Conservation (phyloP, 2,113 vertebrate genomes). For the Aramus guarauna region DNA sequence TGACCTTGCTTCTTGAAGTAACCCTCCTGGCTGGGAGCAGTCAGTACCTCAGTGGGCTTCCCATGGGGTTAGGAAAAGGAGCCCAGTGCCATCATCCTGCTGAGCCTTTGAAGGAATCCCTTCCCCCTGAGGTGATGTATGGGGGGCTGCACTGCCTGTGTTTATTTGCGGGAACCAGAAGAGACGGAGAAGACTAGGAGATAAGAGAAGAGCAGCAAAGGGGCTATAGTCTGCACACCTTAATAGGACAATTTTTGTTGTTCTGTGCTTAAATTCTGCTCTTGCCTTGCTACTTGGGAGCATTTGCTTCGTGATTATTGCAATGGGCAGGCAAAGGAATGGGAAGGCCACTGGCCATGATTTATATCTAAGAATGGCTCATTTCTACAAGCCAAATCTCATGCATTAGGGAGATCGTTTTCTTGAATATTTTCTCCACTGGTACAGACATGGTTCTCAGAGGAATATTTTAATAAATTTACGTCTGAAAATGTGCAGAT, state of each 20-base stretch:
- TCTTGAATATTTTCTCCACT: not conserved
- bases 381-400: not conserved
- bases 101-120: not conserved
- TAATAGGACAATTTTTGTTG: not conserved
- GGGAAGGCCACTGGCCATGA: not conserved
- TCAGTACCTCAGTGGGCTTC: not conserved
- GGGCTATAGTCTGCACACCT: not conserved
- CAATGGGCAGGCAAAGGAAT: not conserved
- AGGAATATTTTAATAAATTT: not conserved
- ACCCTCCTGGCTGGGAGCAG: not conserved
- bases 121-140: not conserved
- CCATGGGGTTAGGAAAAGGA: not conserved
- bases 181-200: not conserved
- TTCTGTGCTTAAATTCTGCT: not conserved
- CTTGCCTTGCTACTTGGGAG: not conserved
- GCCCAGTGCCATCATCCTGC: not conserved
- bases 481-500: not conserved
- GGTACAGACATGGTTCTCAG: not conserved
- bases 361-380: not conserved
- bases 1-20: not conserved
- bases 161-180: not conserved
- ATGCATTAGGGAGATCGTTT: not conserved
- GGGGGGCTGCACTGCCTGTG: not conserved
- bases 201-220: not conserved
- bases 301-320: not conserved